Evolutionary conservation across 92 coral and sea anemone genomes (phyloP).

Genomic region (Chrysogorgia sp.): DNA sequence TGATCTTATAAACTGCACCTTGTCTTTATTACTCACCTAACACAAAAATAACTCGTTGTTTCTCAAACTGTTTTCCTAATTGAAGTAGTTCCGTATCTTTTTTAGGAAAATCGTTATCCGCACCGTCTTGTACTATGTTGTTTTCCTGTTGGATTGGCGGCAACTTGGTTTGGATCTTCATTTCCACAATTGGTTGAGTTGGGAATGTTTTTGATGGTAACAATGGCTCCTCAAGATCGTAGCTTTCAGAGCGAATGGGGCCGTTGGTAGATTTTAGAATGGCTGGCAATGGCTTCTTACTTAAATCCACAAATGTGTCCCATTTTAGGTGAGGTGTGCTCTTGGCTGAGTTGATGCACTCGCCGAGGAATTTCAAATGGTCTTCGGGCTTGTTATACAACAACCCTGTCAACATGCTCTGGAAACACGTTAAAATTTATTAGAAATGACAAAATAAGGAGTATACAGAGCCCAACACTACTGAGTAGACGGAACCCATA

Average conservation of each 20-base stretch:
- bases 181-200: slow-evolving; percentile 78
- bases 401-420: slow-evolving; percentile 98
- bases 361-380: slow-evolving; percentile 76
- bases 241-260: slow-evolving; percentile 82
- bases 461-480: neutral
- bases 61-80: slow-evolving; percentile 70
- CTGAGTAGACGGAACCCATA: neutral
- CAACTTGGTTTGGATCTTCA: slow-evolving; percentile 73
- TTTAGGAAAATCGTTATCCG: slow-evolving; percentile 37
- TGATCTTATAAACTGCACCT: no score
- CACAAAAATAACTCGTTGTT: slow-evolving; percentile 93
- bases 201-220: slow-evolving; percentile 62
- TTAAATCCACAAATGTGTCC: slow-evolving; percentile 88
- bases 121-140: slow-evolving; percentile 66
- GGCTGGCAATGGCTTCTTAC: slow-evolving; percentile 94
- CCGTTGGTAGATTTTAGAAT: slow-evolving; percentile 85
- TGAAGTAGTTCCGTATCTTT: slow-evolving; percentile 72
- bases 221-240: slow-evolving; percentile 41
- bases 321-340: slow-evolving; percentile 78
- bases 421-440: neutral
- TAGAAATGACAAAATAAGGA: neutral
- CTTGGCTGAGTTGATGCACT: slow-evolving; percentile 85
- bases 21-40: slow-evolving; percentile 76
- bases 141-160: slow-evolving; percentile 73
- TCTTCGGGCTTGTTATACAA: slow-evolving; percentile 93